These are phyloP conservation scores for Caenorhabditis briggsae DNA, from an alignment of 1,140 invertebrate genomes.

Conservation along the genomic window DNA sequence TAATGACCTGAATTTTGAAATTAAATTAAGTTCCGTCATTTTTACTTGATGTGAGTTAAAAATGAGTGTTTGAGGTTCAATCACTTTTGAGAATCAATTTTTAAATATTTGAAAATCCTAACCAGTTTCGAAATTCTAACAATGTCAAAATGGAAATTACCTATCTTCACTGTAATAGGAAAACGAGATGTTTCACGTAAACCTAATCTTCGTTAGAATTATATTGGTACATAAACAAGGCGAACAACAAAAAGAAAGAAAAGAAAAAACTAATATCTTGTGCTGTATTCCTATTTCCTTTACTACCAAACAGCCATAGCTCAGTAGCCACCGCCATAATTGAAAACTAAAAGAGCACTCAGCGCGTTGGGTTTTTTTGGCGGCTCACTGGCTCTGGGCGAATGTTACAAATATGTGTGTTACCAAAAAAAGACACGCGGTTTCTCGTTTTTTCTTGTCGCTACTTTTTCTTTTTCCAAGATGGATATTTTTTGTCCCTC, in stretches of 20 bases:
- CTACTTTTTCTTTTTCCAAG: not conserved
- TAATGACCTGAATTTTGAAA: no score
- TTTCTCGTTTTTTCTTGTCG: not conserved
- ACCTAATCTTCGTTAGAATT: no score
- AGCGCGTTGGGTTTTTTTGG: constrained; percentile 24
- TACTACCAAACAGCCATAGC: not conserved
- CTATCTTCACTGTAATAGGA: no score
- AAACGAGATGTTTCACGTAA: no score
- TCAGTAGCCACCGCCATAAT: constrained; percentile 45
- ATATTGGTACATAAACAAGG: not conserved
- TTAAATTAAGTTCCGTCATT: no score
- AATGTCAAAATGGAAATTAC: no score
- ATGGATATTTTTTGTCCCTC: not conserved
- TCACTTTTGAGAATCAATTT: no score
- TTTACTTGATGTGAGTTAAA: no score
- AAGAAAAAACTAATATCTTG: not conserved
- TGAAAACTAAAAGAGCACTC: constrained; percentile 48
- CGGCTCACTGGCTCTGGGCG: constrained; percentile 20
- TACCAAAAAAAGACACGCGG: constrained; percentile 11
- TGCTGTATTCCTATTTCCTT: constrained; percentile 5
- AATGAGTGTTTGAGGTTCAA: no score
- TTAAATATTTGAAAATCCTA: no score
- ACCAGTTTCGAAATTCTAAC: no score
- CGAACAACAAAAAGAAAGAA: no score
- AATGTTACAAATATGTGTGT: constrained; percentile 51